Conservation (phyloP, 1,140 invertebrate genomes). For the Heliothis virescens region DNA sequence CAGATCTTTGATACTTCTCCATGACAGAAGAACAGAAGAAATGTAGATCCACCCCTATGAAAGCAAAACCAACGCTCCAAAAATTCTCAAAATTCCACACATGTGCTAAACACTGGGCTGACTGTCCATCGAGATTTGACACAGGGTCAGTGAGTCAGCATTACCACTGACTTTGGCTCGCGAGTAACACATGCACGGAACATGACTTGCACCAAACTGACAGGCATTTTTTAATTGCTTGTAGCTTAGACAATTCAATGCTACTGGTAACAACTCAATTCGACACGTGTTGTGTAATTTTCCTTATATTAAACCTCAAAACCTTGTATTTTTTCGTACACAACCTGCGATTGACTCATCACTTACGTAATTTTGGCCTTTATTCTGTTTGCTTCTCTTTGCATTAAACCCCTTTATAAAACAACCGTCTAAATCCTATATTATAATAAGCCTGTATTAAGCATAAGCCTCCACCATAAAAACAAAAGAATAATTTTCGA, state of each 20-base stretch:
- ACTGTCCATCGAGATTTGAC: slow-evolving; percentile 82
- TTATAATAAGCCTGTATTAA: neutral
- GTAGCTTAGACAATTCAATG: slow-evolving; percentile 75
- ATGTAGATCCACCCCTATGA: neutral
- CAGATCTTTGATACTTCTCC: too few relatives aligned
- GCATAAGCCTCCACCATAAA: slow-evolving; percentile 15
- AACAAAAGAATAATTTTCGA: slow-evolving; percentile 21
- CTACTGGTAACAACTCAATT: slow-evolving; percentile 54
- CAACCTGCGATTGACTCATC: slow-evolving; percentile 1
- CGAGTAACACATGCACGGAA: slow-evolving; percentile 72
- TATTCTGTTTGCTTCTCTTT: neutral
- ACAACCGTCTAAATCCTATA: slow-evolving; percentile 2
- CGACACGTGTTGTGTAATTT: slow-evolving; percentile 16
- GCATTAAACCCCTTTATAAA: slow-evolving; percentile 7
- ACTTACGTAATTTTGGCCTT: slow-evolving; percentile 15
- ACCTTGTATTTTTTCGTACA: neutral
- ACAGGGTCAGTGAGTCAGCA: slow-evolving; percentile 76
- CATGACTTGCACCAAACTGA: slow-evolving; percentile 75
- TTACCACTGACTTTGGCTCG: slow-evolving; percentile 64
- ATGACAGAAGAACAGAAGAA: neutral
- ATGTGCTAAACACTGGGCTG: slow-evolving; percentile 73
- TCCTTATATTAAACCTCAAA: neutral
- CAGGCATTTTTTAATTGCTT: slow-evolving; percentile 81
- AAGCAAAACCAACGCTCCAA: neutral
- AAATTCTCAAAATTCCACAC: slow-evolving; percentile 54